A percentile compares a stretch with the other conserved stretches of the same genome.
These are phyloP conservation scores for Pectinophora gossypiella DNA, from an alignment of 1,140 invertebrate species.

Conservation along the genomic window DNA sequence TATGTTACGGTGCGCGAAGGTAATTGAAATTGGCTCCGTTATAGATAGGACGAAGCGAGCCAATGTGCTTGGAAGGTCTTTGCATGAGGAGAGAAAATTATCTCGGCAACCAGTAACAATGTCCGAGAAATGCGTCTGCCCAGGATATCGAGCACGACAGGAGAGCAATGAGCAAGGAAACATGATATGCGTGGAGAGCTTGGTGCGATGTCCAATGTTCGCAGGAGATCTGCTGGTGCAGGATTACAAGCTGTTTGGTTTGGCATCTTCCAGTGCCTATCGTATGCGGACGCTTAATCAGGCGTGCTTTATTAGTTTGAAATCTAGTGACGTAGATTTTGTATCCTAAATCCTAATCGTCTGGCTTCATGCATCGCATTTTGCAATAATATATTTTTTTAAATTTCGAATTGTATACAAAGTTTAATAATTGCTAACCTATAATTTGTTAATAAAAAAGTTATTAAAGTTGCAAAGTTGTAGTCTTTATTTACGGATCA, in stretches of 20 bases:
- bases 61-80: slow-evolving; percentile 45
- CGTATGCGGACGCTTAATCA: slow-evolving; percentile 21
- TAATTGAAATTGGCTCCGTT: slow-evolving; percentile 27
- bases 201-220: slow-evolving; percentile 40
- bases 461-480: too few species aligned
- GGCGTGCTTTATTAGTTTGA: slow-evolving; percentile 46
- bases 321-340: slow-evolving; percentile 19
- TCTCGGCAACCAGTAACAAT: slow-evolving; percentile 37
- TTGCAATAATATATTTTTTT: too few species aligned
- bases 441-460: too few species aligned
- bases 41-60: slow-evolving; percentile 18
- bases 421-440: too few species aligned
- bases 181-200: slow-evolving; percentile 45
- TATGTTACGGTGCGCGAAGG: slow-evolving; percentile 31
- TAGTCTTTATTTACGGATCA: too few species aligned
- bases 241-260: slow-evolving; percentile 31
- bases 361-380: too few species aligned
- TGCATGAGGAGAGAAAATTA: slow-evolving; percentile 31
- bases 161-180: slow-evolving; percentile 18
- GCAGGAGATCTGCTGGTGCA: slow-evolving; percentile 55
- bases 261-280: slow-evolving; percentile 40
- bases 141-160: neutral
- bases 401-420: too few species aligned
- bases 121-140: neutral
- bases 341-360: too few species aligned